Evolutionary conservation across 2,113 vertebrate genomes (phyloP), one percentile per base, ranked within the genome.

Genomic region (Elanus axillaris): DNA sequence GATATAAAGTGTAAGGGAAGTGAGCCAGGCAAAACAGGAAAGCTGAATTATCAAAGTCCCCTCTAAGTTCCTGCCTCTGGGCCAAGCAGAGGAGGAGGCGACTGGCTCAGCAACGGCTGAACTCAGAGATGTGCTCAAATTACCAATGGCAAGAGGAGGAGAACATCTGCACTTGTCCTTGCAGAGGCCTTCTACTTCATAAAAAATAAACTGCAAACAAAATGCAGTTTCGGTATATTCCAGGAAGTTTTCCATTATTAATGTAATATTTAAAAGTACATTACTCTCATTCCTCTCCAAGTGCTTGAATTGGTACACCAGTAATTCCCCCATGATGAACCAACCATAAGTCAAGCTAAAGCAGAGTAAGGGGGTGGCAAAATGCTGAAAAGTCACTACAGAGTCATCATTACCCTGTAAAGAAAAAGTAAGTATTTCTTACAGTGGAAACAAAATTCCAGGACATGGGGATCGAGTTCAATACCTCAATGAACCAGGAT

Each of bases 11-110:
- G 47, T 1, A 2, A 40, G 43, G 96, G 90, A 95, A 88, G 32
- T 0, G 13, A 68, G 62, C 67, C 84, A 86, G 94, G 90, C 79
- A 58, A 93, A 88, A 79, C 90, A 94, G 96, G 94, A 96, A 91
- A 83, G 82, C 47, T 9, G 58, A 67, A 5, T 80, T 90, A 79
- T 50, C 71, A 14, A 26, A 26, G 71, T 13, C 87, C 75, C 62
- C 92, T 31, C 6, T 0, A 22, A 72, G 83, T 42, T 93, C 84
- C 96, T 95, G 84, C 52, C 71, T 43, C 82, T 1, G 38, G 32
- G 42, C 38, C 4, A 4, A 52, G 85, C 11, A 0, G 42, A 58
- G 79, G 38, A 71, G 17, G 13, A 31, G 40, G 17, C 25, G 4
- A 43, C n/a, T 9, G 43, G 47, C 18, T 16, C 16, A 3, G 6